These are phyloP conservation scores for Hetaerina titia DNA, from an alignment of 2,888 invertebrate species.

Conservation along the genomic window DNA sequence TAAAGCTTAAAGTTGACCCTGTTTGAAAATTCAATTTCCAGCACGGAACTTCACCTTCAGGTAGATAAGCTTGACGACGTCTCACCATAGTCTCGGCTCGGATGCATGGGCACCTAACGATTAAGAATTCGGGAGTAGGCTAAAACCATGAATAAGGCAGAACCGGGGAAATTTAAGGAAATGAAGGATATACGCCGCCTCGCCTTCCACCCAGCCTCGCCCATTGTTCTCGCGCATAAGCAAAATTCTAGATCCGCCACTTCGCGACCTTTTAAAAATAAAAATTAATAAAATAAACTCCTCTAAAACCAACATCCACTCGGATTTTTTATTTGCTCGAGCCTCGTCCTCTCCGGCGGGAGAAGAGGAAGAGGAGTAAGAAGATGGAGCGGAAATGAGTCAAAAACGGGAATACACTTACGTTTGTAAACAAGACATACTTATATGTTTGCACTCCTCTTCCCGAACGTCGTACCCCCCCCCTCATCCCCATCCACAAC, in stretches of 20 bases:
- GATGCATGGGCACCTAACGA: conserved; percentile 13
- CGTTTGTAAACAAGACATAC: conserved; percentile 17
- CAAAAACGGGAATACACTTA: conserved; percentile 28
- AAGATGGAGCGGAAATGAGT: conserved; percentile 19
- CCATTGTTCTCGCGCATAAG: conserved; percentile 11
- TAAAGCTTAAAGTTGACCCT: conserved; percentile 16
- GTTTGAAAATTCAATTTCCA: conserved; percentile 32
- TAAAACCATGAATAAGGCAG: neutral
- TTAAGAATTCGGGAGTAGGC: neutral
- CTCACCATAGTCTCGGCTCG: neutral
- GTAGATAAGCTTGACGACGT: neutral
- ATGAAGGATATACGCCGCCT: neutral
- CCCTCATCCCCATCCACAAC: too few relatives aligned
- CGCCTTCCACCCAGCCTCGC: neutral
- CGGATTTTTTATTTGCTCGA: conserved; percentile 14
- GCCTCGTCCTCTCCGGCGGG: neutral
- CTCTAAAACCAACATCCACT: conserved; percentile 40
- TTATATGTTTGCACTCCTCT: conserved; percentile 13
- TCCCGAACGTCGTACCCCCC: neutral
- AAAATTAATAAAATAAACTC: neutral
- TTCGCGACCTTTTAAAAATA: conserved; percentile 28
- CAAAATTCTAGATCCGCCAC: neutral
- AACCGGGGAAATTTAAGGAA: neutral
- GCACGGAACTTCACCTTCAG: neutral
- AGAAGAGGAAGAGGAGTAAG: neutral